phyloP scores from a whole-genome alignment of 2,888 invertebrate genomes.

The Blastobasis lacticolella region DNA sequence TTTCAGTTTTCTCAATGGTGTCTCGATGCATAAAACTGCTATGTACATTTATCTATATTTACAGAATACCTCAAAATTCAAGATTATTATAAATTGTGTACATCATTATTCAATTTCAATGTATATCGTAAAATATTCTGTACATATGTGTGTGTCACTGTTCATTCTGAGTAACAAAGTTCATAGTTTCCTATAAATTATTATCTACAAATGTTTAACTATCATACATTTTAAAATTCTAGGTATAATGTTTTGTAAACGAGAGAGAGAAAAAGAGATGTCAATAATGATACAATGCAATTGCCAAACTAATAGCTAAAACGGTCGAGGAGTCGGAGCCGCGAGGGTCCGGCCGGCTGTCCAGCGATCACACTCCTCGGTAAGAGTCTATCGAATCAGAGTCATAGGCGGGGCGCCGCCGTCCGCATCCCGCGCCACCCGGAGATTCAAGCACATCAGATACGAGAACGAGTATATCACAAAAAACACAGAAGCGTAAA shows the following conservation, averaged over 20 bases:
- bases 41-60: conserved; percentile 42
- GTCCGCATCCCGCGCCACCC: too few species aligned
- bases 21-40: conserved; percentile 27
- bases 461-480: conserved; percentile 18
- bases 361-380: too few species aligned
- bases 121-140: conserved; percentile 35
- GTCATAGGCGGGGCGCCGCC: too few species aligned
- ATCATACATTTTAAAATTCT: conserved; percentile 1
- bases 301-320: neutral
- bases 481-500: conserved; percentile 8
- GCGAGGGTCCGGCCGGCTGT: too few species aligned
- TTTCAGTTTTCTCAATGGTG: conserved; percentile 18
- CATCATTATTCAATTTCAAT: conserved; percentile 19
- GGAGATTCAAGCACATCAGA: conserved; percentile 23
- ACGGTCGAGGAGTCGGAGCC: neutral
- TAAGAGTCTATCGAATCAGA: too few species aligned
- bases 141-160: conserved; percentile 21
- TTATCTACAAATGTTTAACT: conserved; percentile 8
- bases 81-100: conserved; percentile 8
- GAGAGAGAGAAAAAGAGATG: neutral
- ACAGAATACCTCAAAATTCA: conserved; percentile 27
- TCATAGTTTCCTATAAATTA: neutral
- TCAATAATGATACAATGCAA: neutral
- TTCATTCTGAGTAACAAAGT: too few species aligned
- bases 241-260: neutral